Percentiles rank a stretch among this genome's conserved stretches.
These are phyloP conservation scores for Lasioglossum lativentre DNA, from an alignment of 2,888 invertebrate genomes.

Conservation along the genomic window DNA sequence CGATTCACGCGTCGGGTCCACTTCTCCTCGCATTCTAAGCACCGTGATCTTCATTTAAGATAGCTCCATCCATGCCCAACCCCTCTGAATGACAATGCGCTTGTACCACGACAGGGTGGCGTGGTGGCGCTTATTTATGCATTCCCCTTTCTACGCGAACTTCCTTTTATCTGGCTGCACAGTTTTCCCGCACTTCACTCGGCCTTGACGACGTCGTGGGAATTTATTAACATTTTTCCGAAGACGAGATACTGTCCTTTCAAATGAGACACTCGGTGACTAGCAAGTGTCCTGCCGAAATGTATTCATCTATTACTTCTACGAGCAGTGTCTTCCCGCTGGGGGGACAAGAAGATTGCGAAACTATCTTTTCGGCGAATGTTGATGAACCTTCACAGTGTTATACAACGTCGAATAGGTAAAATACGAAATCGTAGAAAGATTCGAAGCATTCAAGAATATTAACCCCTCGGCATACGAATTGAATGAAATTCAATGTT, in stretches of 20 bases:
- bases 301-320: background rate
- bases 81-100: constrained; percentile 12
- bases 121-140: background rate
- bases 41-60: constrained; percentile 18
- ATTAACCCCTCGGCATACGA: too few relatives aligned
- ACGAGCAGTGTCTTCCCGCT: background rate
- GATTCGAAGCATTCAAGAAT: too few relatives aligned
- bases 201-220: constrained; percentile 9
- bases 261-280: background rate
- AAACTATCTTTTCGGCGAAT: background rate
- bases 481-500: too few relatives aligned
- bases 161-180: background rate
- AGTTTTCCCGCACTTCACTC: background rate
- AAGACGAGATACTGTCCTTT: background rate
- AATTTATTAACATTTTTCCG: constrained; percentile 20
- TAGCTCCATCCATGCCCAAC: background rate
- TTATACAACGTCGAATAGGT: background rate
- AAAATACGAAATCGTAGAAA: too few relatives aligned
- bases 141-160: constrained; percentile 3
- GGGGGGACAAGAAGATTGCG: background rate
- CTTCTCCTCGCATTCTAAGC: constrained; percentile 4
- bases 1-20: constrained; percentile 2
- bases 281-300: background rate
- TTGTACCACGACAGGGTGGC: background rate
- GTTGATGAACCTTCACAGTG: background rate